A percentile compares a stretch with the other conserved stretches of the same genome.
phyloP scores from a whole-genome alignment of 2,888 invertebrate genomes.

The Hydraecia micacea region DNA sequence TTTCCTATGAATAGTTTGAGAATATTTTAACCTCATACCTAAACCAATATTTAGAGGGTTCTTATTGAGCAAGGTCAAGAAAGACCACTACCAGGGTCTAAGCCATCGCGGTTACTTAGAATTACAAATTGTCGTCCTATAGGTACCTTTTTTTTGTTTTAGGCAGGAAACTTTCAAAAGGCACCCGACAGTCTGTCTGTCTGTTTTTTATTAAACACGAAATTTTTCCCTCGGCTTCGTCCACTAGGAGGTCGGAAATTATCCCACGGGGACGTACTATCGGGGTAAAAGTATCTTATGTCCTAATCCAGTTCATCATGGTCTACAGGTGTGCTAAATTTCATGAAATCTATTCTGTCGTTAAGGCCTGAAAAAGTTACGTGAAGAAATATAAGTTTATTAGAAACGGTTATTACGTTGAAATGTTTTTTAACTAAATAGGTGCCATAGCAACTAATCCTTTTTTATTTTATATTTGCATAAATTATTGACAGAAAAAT shows the following conservation, averaged over 20 bases:
- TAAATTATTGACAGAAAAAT: constrained; percentile 26
- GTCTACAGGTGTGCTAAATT: not conserved
- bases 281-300: not conserved
- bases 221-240: not conserved
- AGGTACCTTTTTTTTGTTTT: no score
- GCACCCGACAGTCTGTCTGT: no score
- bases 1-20: not conserved
- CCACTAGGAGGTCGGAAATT: no score
- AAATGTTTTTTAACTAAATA: not conserved
- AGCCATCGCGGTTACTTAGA: constrained; percentile 58
- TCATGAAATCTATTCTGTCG: not conserved
- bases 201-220: not conserved
- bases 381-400: not conserved
- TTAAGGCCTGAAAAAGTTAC: not conserved
- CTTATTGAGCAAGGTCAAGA: constrained; percentile 63
- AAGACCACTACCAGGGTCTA: constrained; percentile 72
- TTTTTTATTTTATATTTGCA: not conserved
- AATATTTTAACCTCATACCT: not conserved
- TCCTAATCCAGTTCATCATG: not conserved
- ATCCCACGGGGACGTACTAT: not conserved
- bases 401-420: not conserved
- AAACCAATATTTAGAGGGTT: constrained; percentile 27
- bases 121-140: constrained; percentile 64
- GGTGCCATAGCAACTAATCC: constrained; percentile 11
- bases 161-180: no score